Conservation (phyloP, 2,888 invertebrate genomes). For the Drosophila diplacantha region DNA sequence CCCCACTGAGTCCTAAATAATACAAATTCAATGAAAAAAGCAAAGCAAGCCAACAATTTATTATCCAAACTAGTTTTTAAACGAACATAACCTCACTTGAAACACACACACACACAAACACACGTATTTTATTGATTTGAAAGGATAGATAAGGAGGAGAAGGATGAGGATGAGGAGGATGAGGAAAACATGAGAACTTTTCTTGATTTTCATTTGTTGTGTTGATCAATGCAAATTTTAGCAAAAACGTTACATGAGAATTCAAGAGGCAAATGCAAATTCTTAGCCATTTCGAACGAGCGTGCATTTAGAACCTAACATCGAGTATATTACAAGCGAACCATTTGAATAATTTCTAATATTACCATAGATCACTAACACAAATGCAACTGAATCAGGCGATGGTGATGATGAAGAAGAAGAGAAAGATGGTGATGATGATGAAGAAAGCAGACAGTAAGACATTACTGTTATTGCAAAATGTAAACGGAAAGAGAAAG, state of each 20-base stretch:
- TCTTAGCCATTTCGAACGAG: constrained; percentile 70
- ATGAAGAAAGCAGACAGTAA: constrained; percentile 9
- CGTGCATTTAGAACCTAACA: constrained; percentile 62
- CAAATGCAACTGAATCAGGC: constrained; percentile 22
- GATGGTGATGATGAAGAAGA: constrained; percentile 8
- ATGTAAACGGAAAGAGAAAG: constrained; percentile 3
- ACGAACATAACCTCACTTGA: constrained; percentile 28
- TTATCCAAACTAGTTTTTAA: constrained; percentile 67
- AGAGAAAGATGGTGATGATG: not conserved
- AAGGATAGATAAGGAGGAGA: constrained; percentile 3
- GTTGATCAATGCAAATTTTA: constrained; percentile 42
- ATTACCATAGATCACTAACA: constrained; percentile 22
- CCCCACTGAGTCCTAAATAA: constrained; percentile 30
- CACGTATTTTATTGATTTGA: constrained; percentile 52
- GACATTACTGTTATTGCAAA: constrained; percentile 20
- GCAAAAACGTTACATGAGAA: constrained; percentile 21
- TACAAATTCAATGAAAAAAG: constrained; percentile 51
- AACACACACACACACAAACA: constrained; percentile 23
- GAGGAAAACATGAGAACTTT: constrained; percentile 32
- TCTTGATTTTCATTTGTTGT: constrained; percentile 54
- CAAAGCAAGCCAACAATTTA: constrained; percentile 72
- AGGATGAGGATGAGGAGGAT: constrained; percentile 12
- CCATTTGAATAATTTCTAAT: constrained; percentile 32
- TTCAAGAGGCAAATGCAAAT: constrained; percentile 45
- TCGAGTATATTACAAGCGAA: constrained; percentile 34